phyloP scores from a whole-genome alignment of 2,888 invertebrate genomes.

The Sphaerophoria rueppellii region DNA sequence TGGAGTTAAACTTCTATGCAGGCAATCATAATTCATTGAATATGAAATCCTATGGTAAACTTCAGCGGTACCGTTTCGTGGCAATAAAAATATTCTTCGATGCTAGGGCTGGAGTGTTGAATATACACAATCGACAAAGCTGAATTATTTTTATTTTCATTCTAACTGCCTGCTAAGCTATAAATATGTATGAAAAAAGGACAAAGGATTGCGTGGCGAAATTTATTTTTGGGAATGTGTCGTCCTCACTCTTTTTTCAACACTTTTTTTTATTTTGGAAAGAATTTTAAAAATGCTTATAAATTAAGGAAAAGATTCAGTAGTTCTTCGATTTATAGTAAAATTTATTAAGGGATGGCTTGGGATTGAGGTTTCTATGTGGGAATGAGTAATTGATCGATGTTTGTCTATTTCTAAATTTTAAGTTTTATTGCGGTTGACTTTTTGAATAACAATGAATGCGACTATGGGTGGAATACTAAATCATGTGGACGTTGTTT shows the following conservation, averaged over 20 bases:
- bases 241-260: neutral
- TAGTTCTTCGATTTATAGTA: constrained; percentile 45
- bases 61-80: constrained; percentile 36
- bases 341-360: constrained; percentile 18
- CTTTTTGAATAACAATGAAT: constrained; percentile 4
- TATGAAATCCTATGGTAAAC: constrained; percentile 48
- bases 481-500: no score
- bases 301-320: constrained; percentile 46
- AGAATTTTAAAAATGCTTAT: constrained; percentile 14
- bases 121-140: constrained; percentile 39
- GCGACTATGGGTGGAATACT: no score
- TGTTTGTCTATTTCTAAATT: constrained; percentile 18
- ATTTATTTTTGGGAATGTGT: neutral
- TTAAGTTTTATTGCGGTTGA: constrained; percentile 30
- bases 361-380: neutral
- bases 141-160: constrained; percentile 60
- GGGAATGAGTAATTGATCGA: constrained; percentile 56
- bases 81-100: constrained; percentile 40
- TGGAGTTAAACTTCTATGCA: constrained; percentile 15
- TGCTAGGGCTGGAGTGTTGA: neutral
- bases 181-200: constrained; percentile 43
- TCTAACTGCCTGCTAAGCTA: constrained; percentile 36
- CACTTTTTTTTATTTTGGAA: neutral
- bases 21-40: constrained; percentile 64
- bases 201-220: neutral